Evolutionary conservation across 2,888 invertebrate genomes (phyloP), one percentile per base, ranked within the genome.

Genomic region (Lithodes maja): DNA sequence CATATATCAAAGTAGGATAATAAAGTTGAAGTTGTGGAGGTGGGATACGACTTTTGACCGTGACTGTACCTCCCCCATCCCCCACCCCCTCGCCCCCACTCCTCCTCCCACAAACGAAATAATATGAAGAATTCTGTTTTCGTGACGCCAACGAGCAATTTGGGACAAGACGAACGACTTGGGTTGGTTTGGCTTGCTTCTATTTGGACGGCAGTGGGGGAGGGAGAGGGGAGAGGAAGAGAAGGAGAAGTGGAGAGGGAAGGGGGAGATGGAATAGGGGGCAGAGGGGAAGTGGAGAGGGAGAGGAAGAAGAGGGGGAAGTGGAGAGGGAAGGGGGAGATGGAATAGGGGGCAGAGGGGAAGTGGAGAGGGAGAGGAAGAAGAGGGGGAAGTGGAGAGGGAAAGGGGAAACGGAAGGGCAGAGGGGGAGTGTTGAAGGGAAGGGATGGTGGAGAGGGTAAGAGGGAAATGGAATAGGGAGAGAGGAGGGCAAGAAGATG

Each of bases 61-160:
- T 74, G 9, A 3, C n/a, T n/a, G n/a, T 74, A n/a, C n/a, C 15
- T 5, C 74, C 15, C 74, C 15, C 15, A 54, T 55, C 55, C 12
- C 74, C 15, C 15, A 54, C 33, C 55, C 12, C 7, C 17, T n/a
- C 53, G 17, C 33, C 61, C 9, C 77, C 77, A 2, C 3, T 5
- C 52, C 49, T 3, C 77, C 50, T 50, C 77, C 77, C 49, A 7
- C 77, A n/a, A 17, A 55, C 61, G 61, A n/a, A 71, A 71, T 71
- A 71, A 71, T 15, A 71, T 71, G 71, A 71, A n/a, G 71, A 71
- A 9, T n/a, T 71, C 71, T 71, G 71, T 71, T 15, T 71, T 71
- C 71, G 71, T 71, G 71, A 71, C 71, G 71, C 71, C 71, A 71
- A 71, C 71, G 71, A 71, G 71, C 71, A 71, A 71, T 71, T 71